Conservation (phyloP, 2,888 invertebrate species). For the Pristionchus mayeri region DNA sequence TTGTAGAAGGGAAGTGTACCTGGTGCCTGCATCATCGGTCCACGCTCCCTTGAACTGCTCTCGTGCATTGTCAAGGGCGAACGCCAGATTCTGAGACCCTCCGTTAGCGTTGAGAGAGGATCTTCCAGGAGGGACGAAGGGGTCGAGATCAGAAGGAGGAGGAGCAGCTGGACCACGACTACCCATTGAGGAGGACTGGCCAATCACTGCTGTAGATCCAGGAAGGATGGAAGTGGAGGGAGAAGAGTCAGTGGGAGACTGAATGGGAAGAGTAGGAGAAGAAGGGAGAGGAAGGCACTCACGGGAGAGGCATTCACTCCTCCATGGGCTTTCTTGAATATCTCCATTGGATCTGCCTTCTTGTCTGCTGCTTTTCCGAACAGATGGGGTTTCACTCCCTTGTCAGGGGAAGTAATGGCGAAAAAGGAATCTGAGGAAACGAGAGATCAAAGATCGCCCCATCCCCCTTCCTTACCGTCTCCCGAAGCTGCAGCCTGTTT, state of each 20-base stretch:
- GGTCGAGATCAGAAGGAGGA: conserved; percentile 44
- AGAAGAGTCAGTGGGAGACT: neutral
- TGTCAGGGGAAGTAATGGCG: conserved; percentile 38
- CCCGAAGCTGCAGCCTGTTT: conserved; percentile 4
- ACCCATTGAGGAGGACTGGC: neutral
- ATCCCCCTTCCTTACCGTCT: neutral
- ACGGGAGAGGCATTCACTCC: too few species aligned
- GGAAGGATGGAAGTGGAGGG: conserved; percentile 4
- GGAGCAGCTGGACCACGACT: neutral
- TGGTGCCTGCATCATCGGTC: conserved; percentile 31
- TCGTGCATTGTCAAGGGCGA: conserved; percentile 23
- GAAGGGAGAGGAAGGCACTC: neutral
- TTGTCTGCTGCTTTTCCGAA: conserved; percentile 28
- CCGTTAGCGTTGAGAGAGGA: too few species aligned
- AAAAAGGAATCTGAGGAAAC: conserved; percentile 44
- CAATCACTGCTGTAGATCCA: neutral
- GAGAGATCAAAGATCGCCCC: conserved; percentile 19
- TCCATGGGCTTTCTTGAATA: conserved; percentile 18
- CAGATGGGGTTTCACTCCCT: conserved; percentile 46
- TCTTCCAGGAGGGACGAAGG: neutral
- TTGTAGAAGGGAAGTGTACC: neutral
- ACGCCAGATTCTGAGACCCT: neutral
- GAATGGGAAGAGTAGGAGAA: neutral
- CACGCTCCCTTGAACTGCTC: conserved; percentile 43
- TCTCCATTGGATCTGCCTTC: conserved; percentile 11